Base-by-base conservation (phyloP, 2,113 vertebrate species). In the Phocoena sinus region DNA sequence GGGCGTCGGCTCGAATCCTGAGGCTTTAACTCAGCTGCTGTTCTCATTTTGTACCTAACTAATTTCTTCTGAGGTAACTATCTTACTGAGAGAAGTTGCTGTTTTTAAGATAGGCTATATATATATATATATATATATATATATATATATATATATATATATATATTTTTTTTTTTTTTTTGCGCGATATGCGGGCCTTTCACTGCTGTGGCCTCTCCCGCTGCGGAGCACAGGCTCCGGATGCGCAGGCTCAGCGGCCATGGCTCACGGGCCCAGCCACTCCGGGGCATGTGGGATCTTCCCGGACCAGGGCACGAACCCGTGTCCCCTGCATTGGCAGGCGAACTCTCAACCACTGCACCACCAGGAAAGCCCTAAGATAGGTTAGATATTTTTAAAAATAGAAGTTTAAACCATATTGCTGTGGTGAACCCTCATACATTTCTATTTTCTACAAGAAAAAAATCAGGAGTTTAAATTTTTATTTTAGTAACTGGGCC, bases 131-230 rank as follows among this genome's bases (percentile, higher is more conserved):
- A 44, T 44, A 44, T 44, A 44, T 44, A 44, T 44, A 44, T 44
- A 44, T 44, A 44, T 44, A 44, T 44, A 38, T 38, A 38, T 38
- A 36, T 36, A 36, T 36, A 36, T 36, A 36, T 36, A 36, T n/a
- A n/a, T n/a, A n/a, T n/a, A n/a, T 41, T 41, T 41, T 41, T 41
- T 0, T 44, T 44, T 44, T 44, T 44, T 44, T 44, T 44, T 44
- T 44, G 8, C 0, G 8, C 44, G 1, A 6, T 44, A 44, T 6
- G 44, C 7, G 0, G 44, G 44, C 44, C 8, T 44, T 6, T 44
- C 44, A 44, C 44, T 44, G 44, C 2, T 44, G 44, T 44, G 44
- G 44, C 44, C 44, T 44, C 44, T 44, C 44, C 44, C 44, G 44
- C 8, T 44, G 44, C 0, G 44, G 44, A 44, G 44, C 44, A 44